Evolutionary conservation across 2,113 vertebrate genomes (phyloP).

Genomic region (Mixornis gularis): DNA sequence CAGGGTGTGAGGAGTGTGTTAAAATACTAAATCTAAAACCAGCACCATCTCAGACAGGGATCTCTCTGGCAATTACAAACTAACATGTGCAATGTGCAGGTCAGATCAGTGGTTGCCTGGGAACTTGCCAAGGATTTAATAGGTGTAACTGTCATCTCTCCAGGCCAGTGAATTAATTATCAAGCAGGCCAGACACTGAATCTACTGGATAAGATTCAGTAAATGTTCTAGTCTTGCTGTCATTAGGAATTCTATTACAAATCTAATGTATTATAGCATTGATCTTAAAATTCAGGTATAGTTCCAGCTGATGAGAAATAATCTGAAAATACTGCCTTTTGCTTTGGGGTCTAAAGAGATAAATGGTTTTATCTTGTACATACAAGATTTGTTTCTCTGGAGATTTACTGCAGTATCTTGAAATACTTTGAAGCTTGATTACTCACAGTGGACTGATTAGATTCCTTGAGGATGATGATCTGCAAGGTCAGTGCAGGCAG

Average conservation of each 20-base stretch:
- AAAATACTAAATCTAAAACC: not conserved
- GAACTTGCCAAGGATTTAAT: not conserved
- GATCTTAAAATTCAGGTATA: not conserved
- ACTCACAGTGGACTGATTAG: not conserved
- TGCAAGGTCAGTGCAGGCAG: not conserved
- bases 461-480: not conserved
- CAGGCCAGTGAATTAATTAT: not conserved
- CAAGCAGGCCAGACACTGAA: not conserved
- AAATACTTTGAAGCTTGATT: not conserved
- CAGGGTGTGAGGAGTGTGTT: not conserved
- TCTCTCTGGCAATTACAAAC: not conserved
- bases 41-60: not conserved
- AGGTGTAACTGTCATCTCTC: not conserved
- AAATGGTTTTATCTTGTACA: not conserved
- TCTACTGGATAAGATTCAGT: not conserved
- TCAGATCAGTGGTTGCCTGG: not conserved
- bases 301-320: not conserved
- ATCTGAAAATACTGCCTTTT: not conserved
- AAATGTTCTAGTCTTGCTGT: not conserved
- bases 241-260: not conserved
- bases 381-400: not conserved
- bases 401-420: not conserved
- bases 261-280: not conserved
- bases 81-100: not conserved
- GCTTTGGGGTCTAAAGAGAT: not conserved